Conservation (phyloP, 1,140 invertebrate genomes). For the Euwallacea similis region DNA sequence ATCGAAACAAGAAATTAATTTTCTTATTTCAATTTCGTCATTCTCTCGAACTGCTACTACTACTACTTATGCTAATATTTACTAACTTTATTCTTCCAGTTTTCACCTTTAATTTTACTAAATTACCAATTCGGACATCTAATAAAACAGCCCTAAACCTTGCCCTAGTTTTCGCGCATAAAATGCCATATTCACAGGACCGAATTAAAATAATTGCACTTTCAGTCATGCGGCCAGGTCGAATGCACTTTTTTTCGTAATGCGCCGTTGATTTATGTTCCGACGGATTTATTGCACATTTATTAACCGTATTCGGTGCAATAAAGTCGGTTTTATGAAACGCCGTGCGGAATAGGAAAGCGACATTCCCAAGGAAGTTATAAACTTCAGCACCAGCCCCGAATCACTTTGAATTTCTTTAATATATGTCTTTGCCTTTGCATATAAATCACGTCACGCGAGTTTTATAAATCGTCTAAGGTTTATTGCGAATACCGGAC, state of each 20-base stretch:
- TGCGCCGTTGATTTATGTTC: constrained; percentile 17
- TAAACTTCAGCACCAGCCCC: constrained; percentile 10
- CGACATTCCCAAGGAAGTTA: constrained; percentile 8
- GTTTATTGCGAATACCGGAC: too few species aligned
- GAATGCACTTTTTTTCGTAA: constrained; percentile 19
- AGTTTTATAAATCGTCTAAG: background rate
- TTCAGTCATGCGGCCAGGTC: constrained; percentile 11
- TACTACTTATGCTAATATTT: too few species aligned
- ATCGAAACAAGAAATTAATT: too few species aligned
- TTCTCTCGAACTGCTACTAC: too few species aligned
- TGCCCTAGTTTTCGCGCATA: constrained; percentile 15
- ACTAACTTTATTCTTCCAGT: too few species aligned
- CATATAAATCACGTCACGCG: constrained; percentile 2
- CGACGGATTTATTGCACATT: constrained; percentile 23
- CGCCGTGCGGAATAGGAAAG: constrained; percentile 4
- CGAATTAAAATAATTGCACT: constrained; percentile 33
- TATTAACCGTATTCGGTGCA: constrained; percentile 18
- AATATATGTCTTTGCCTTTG: constrained; percentile 8
- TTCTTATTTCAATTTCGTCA: too few species aligned
- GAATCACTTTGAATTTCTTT: constrained; percentile 12
- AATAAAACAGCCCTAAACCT: constrained; percentile 22
- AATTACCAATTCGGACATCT: background rate
- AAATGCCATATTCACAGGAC: constrained; percentile 9
- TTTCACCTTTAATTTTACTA: too few species aligned
- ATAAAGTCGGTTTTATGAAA: constrained; percentile 10